Base-by-base conservation (phyloP, 2,888 invertebrate genomes). In the Alloplasta piceator region DNA sequence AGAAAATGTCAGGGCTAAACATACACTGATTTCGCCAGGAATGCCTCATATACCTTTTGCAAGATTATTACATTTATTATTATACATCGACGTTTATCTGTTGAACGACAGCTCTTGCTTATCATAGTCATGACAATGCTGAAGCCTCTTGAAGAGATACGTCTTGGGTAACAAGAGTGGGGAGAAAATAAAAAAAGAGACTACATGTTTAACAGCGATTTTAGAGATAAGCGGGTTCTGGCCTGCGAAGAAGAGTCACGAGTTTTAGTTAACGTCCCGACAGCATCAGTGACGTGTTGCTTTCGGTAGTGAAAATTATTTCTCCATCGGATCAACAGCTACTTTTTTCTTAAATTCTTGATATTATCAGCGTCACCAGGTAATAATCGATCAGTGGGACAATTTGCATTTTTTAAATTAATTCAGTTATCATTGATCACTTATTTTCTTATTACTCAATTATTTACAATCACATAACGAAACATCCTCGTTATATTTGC, bases 211-310 rank as follows among this genome's bases (percentile, higher is more conserved):
- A 7, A 60, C 78, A 38, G 74, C 70, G 66, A 78, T 74, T 81
- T 78, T 50, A 61, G 43, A 74, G 81, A 81, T 81, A 81, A 78
- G 78, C 66, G 67, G 60, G 2, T 12, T 52, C 14, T n/a, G 16
- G 61, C 75, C 48, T 56, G 70, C 6, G 26, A 38, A 48, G 55
- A 55, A 9, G 48, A 78, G 67, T 64, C 10, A 67, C 74, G 43
- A 55, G 70, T 78, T 82, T 63, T 56, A 67, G 74, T 78, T 48
- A 36, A 38, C 52, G 70, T 39, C 39, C 14, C 10, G 41, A 39
- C 71, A 16, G 41, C 67, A 67, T 10, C 67, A 12, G 38, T 43
- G 36, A 39, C 56, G 66, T 60, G 55, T 61, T 48, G 48, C 43
- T 14, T 48, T 78, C 46, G 43, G 52, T 52, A 38, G 58, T 75